Conservation (phyloP, 2,113 vertebrate genomes). For the Phasianus colchicus region DNA sequence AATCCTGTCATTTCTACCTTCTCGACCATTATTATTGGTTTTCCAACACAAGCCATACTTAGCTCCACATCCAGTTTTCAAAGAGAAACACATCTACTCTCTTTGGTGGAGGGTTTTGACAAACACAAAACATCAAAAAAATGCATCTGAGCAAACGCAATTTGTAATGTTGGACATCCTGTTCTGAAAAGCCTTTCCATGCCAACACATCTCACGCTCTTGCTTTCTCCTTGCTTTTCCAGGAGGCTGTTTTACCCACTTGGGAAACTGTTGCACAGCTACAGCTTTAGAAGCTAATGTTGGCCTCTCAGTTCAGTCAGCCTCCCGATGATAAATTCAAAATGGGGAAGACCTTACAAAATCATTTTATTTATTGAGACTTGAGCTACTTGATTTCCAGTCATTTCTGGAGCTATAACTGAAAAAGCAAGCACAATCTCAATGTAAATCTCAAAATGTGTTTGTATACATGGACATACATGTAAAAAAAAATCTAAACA, state of each 20-base stretch:
- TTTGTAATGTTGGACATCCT: neutral
- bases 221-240: no score
- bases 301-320: neutral
- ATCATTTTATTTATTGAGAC: neutral
- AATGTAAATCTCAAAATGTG: neutral
- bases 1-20: neutral
- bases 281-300: neutral
- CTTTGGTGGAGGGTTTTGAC: neutral
- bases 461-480: neutral
- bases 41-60: neutral
- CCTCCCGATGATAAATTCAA: neutral
- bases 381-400: neutral
- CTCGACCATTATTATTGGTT: fast-evolving
- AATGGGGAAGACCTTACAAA: neutral
- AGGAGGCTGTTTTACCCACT: no score
- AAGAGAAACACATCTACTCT: neutral
- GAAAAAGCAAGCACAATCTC: neutral
- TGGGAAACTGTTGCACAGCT: neutral
- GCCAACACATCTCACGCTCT: neutral
- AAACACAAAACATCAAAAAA: neutral
- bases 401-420: neutral
- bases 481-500: neutral
- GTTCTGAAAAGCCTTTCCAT: neutral
- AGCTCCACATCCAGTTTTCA: neutral
- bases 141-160: fast-evolving